These are phyloP conservation scores for Tetanocera ferruginea DNA, from an alignment of 2,888 invertebrate genomes.

Conservation along the genomic window DNA sequence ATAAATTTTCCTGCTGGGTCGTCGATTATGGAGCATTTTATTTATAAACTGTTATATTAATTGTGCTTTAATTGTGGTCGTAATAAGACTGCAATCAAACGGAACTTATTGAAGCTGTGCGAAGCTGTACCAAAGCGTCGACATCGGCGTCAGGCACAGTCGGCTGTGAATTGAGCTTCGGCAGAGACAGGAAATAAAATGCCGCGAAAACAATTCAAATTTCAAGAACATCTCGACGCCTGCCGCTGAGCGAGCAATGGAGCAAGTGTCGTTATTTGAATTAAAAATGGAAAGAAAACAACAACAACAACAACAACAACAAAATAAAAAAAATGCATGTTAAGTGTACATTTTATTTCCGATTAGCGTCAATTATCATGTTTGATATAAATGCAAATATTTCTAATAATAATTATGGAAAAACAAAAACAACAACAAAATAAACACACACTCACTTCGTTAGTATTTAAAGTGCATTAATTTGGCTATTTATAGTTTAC, in stretches of 20 bases:
- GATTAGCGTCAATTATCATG: too few species aligned
- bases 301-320: slow-evolving; percentile 6
- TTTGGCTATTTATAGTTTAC: not conserved
- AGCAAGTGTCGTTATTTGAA: not conserved
- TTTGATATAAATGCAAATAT: too few species aligned
- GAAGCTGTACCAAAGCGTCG: not conserved
- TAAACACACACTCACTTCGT: too few species aligned
- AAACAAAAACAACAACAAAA: too few species aligned
- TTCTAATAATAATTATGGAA: too few species aligned
- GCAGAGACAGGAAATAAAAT: slow-evolving; percentile 9
- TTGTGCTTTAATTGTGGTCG: not conserved
- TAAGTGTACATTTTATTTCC: not conserved
- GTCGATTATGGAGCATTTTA: too few species aligned
- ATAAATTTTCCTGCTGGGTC: not conserved
- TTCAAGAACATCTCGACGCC: slow-evolving; percentile 21
- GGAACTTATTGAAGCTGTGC: not conserved
- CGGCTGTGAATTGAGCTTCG: not conserved
- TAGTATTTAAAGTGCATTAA: too few species aligned
- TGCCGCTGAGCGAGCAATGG: not conserved
- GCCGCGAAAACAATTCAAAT: not conserved
- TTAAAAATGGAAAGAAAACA: not conserved
- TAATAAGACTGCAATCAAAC: not conserved
- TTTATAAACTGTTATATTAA: not conserved
- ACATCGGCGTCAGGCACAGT: not conserved
- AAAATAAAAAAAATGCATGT: not conserved